These are phyloP conservation scores for Diarsia brunnea DNA, from an alignment of 2,888 invertebrate genomes.

Conservation along the genomic window DNA sequence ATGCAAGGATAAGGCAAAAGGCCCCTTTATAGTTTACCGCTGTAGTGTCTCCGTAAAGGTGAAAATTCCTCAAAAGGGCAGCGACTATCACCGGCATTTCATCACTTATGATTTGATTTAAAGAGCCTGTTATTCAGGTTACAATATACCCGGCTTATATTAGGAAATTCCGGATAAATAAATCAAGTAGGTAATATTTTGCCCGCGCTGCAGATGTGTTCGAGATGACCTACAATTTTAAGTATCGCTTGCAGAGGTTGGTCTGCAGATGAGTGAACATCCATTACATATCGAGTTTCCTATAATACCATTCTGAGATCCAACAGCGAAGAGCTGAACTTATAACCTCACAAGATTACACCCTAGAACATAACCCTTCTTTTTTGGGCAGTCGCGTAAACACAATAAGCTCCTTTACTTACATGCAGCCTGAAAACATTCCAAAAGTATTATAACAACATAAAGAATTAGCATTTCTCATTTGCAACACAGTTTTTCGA, in stretches of 20 bases:
- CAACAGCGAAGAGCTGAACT: background rate
- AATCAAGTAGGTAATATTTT: background rate
- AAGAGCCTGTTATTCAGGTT: background rate
- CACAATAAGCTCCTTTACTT: constrained; percentile 37
- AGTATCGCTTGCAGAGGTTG: background rate
- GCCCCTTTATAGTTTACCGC: background rate
- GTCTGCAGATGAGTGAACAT: background rate
- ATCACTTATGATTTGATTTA: background rate
- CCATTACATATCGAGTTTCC: background rate
- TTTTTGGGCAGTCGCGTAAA: background rate
- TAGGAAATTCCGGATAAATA: too few species aligned
- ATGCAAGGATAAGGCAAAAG: background rate
- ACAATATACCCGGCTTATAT: background rate
- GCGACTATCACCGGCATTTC: background rate
- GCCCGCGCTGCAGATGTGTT: background rate
- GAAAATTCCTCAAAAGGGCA: background rate
- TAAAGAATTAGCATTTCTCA: constrained; percentile 64
- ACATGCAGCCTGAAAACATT: constrained; percentile 59
- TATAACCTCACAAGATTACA: background rate
- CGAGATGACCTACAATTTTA: background rate
- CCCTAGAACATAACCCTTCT: background rate
- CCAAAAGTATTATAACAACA: constrained; percentile 56
- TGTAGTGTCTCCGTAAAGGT: background rate
- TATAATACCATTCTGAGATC: accelerated
- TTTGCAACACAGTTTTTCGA: constrained; percentile 26